A percentile compares a stretch with the other conserved stretches of the same genome.
Conservation (phyloP, 2,888 invertebrate genomes). For the Lithophane ornitopus region DNA sequence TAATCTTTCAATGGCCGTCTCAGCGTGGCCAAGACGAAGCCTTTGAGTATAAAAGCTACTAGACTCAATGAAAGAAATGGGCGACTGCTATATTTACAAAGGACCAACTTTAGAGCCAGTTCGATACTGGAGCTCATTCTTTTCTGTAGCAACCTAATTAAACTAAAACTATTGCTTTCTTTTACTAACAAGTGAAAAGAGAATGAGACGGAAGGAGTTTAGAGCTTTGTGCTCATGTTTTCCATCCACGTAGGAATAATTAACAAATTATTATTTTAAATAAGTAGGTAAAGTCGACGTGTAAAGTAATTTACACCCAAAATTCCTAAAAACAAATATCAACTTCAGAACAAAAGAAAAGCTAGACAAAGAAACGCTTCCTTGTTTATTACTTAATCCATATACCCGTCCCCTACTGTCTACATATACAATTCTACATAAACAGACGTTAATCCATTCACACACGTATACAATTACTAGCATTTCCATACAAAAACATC, state of each 20-base stretch:
- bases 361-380: conserved; percentile 36
- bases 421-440: conserved; percentile 29
- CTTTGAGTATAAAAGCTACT: conserved; percentile 51
- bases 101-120: conserved; percentile 32
- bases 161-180: conserved; percentile 13
- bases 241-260: neutral
- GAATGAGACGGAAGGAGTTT: neutral
- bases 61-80: conserved; percentile 39
- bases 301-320: conserved; percentile 18
- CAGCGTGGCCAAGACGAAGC: conserved; percentile 28
- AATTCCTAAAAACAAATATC: conserved; percentile 18
- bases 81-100: conserved; percentile 42
- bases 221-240: neutral
- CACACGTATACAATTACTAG: conserved; percentile 42
- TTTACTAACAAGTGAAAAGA: neutral
- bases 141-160: neutral
- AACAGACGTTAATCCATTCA: conserved; percentile 42
- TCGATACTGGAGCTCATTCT: conserved; percentile 18
- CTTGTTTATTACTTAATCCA: conserved; percentile 53
- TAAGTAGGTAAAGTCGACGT: neutral
- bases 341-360: conserved; percentile 40
- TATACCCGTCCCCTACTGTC: conserved; percentile 12
- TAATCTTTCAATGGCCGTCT: conserved; percentile 25
- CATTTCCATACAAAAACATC: conserved; percentile 57
- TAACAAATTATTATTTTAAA: neutral